Evolutionary conservation across 2,888 invertebrate species (phyloP).

Genomic region (Agonopterix subpropinquella): DNA sequence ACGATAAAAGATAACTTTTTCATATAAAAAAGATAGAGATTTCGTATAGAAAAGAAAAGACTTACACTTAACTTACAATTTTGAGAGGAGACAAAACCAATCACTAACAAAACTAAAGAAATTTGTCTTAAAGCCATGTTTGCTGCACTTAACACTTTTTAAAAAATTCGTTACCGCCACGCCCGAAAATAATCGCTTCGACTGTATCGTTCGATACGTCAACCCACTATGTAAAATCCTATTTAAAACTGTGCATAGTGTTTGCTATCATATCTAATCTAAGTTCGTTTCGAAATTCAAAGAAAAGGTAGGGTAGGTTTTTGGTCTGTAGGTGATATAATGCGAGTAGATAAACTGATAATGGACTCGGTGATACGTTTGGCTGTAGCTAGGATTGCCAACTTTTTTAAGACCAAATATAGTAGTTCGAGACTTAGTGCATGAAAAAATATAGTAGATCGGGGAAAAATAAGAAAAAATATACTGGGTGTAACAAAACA

Average conservation of each 20-base stretch:
- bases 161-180: constrained; percentile 15
- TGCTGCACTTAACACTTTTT: constrained; percentile 20
- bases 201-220: constrained; percentile 31
- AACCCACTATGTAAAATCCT: constrained; percentile 26
- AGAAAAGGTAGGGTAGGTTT: constrained; percentile 58
- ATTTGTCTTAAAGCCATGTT: constrained; percentile 36
- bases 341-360: constrained; percentile 29
- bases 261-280: constrained; percentile 49
- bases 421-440: no score
- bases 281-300: constrained; percentile 60
- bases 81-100: constrained; percentile 35
- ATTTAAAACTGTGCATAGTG: constrained; percentile 33
- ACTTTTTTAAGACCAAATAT: no score
- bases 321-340: constrained; percentile 44
- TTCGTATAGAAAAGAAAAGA: no score
- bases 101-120: constrained; percentile 24
- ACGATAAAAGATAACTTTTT: no score
- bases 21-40: no score
- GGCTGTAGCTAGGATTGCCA: no score
- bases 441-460: no score
- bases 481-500: no score
- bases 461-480: no score
- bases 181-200: constrained; percentile 10
- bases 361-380: constrained; percentile 14
- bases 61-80: constrained; percentile 38